A percentile compares a stretch with the other conserved stretches of the same genome.
Conservation (phyloP, 2,113 vertebrate species). For the Podarcis raffonei region DNA sequence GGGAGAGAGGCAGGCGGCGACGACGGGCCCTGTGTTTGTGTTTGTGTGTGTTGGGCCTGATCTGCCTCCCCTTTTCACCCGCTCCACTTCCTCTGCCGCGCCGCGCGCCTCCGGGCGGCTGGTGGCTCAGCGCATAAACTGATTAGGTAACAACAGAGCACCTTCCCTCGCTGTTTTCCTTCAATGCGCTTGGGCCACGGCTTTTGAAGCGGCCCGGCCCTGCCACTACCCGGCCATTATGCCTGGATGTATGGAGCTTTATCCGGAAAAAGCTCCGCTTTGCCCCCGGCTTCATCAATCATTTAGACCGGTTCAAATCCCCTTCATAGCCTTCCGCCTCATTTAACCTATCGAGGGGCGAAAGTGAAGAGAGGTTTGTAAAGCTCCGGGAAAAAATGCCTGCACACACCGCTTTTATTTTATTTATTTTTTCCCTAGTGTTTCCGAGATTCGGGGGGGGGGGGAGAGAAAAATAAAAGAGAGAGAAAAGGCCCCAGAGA, state of each 20-base stretch:
- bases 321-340: conserved; percentile 88
- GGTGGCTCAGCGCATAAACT: conserved; percentile 92
- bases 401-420: conserved; percentile 45
- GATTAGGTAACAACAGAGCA: conserved; percentile 98
- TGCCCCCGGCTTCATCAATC: conserved; percentile 99
- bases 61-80: conserved; percentile 77
- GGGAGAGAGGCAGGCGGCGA: not conserved
- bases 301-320: conserved; percentile 90
- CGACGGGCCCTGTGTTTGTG: conserved; percentile 14
- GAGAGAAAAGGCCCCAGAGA: conserved; percentile 17
- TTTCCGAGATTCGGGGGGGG: not conserved
- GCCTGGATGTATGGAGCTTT: conserved; percentile 92
- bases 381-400: conserved; percentile 72
- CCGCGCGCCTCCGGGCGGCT: conserved; percentile 85
- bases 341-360: conserved; percentile 87
- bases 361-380: conserved; percentile 41
- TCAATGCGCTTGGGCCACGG: conserved; percentile 80
- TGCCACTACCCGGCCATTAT: conserved; percentile 93
- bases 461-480: not conserved
- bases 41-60: conserved; percentile 35
- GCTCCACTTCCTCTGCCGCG: conserved; percentile 77
- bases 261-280: conserved; percentile 90
- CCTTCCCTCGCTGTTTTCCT: conserved; percentile 86
- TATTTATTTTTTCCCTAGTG: not conserved
- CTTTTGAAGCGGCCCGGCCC: conserved; percentile 91